These are phyloP conservation scores for Sylvicola fuscatus DNA, from an alignment of 2,888 invertebrate genomes.

Conservation along the genomic window DNA sequence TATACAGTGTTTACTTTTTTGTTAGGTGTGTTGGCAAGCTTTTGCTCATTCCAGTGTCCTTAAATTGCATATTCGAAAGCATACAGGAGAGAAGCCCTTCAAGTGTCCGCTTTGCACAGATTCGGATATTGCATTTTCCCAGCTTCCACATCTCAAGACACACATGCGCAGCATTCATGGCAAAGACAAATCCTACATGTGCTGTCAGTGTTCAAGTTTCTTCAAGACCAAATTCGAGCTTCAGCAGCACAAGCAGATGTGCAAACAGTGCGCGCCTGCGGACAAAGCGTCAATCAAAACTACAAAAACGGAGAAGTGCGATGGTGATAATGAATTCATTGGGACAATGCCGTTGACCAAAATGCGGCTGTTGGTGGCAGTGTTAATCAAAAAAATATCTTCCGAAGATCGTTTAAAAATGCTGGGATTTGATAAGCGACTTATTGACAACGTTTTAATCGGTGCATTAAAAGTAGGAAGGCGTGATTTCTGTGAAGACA, in stretches of 20 bases:
- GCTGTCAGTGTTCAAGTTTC: conserved; percentile 47
- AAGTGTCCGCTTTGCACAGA: conserved; percentile 40
- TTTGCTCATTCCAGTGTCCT: conserved; percentile 73
- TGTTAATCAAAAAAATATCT: conserved; percentile 64
- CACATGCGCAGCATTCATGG: conserved; percentile 75
- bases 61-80: conserved; percentile 60
- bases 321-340: conserved; percentile 14
- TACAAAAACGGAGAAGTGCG: conserved; percentile 12
- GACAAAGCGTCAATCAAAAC: conserved; percentile 7
- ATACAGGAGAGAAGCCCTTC: conserved; percentile 65
- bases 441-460: conserved; percentile 62
- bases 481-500: conserved; percentile 38
- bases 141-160: conserved; percentile 69
- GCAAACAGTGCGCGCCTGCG: conserved; percentile 13
- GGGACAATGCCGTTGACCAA: conserved; percentile 45
- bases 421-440: conserved; percentile 47
- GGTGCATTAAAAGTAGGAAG: conserved; percentile 60
- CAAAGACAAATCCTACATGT: conserved; percentile 56
- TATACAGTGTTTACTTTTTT: neutral
- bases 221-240: conserved; percentile 57
- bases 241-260: conserved; percentile 37
- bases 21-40: conserved; percentile 37
- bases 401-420: conserved; percentile 55
- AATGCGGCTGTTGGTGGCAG: conserved; percentile 59
- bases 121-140: conserved; percentile 48